These are phyloP conservation scores for Corythoichthys intestinalis DNA, from an alignment of 2,113 vertebrate genomes.

Conservation along the genomic window DNA sequence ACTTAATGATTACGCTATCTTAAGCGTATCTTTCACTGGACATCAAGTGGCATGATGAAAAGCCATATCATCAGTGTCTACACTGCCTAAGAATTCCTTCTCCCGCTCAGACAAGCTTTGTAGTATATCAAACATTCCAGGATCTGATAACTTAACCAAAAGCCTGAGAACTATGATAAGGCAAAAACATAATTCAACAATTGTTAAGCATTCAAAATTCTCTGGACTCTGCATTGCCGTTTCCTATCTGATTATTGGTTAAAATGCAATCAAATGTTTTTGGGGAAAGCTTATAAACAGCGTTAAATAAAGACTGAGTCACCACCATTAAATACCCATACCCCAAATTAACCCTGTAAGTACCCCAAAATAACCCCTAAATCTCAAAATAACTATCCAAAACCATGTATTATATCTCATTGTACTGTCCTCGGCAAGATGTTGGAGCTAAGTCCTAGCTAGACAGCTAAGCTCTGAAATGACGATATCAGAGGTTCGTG, in stretches of 20 bases:
- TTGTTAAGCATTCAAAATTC: constrained; percentile 1
- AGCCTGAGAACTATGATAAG: constrained; percentile 65
- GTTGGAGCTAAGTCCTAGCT: too few species aligned
- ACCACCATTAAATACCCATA: too few species aligned
- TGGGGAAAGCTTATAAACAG: neutral
- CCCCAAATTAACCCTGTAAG: too few species aligned
- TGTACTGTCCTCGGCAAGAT: too few species aligned
- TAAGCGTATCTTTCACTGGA: constrained; percentile 30
- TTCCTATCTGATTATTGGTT: neutral
- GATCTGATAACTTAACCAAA: constrained; percentile 38
- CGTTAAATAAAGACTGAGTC: too few species aligned
- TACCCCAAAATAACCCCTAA: too few species aligned
- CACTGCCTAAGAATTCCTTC: constrained; percentile 35
- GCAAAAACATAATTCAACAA: constrained; percentile 16
- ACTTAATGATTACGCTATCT: constrained; percentile 28
- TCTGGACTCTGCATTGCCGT: neutral
- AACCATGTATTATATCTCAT: too few species aligned
- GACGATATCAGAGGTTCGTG: too few species aligned
- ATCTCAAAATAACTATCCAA: too few species aligned
- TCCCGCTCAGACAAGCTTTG: constrained; percentile 11
- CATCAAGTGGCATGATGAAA: constrained; percentile 41
- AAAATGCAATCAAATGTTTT: too few species aligned
- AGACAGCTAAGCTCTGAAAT: too few species aligned
- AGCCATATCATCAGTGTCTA: constrained; percentile 32
- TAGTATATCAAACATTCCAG: constrained; percentile 24